Evolutionary conservation across 2,888 invertebrate species (phyloP), one percentile per base, ranked within the genome.

Genomic region (Morinoia aosen): DNA sequence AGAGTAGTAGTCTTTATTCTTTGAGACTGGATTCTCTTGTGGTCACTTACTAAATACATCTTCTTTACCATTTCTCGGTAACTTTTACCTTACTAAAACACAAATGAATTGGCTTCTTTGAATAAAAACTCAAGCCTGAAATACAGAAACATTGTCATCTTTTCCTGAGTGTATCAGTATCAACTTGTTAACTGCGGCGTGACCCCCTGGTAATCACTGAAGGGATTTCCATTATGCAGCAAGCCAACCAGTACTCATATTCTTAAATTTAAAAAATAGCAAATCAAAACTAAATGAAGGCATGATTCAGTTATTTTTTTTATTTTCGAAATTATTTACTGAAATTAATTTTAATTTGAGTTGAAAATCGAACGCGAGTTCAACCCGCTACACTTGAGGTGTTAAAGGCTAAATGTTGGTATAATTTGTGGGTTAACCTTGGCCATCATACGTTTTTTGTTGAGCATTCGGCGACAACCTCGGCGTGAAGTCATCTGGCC

Each of bases 401-500:
- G 48, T 48, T 48, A 48, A 48, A 48, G 48, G 48, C 48, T 48
- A 48, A 48, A 48, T 48, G 5, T 76, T 33, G 76, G 25, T 33
- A 76, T 25, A 76, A 76, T 76, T 33, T 33, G 76, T 33, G 76
- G 16, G 76, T 33, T 76, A 76, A 76, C 76, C 76, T 76, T 76
- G 76, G 76, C 33, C 76, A 76, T 76, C 25, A 33, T 76, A 19
- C 61, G 25, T 76, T 76, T 76, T 76, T 76, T 76, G 76, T 25
- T 16, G 25, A 76, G 76, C 33, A 76, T 76, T 76, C 76, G 33
- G 76, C 33, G 76, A 76, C 76, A 76, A 25, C 25, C 25, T 10
- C 76, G 33, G 76, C 76, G 76, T 76, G 76, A 76, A 76, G 76
- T 76, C 76, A 76, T 76, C 76, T 76, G 76, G 33, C 76, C 76